Conservation (phyloP, 2,797 vertebrate species). For the Phoxinus dragarum region DNA sequence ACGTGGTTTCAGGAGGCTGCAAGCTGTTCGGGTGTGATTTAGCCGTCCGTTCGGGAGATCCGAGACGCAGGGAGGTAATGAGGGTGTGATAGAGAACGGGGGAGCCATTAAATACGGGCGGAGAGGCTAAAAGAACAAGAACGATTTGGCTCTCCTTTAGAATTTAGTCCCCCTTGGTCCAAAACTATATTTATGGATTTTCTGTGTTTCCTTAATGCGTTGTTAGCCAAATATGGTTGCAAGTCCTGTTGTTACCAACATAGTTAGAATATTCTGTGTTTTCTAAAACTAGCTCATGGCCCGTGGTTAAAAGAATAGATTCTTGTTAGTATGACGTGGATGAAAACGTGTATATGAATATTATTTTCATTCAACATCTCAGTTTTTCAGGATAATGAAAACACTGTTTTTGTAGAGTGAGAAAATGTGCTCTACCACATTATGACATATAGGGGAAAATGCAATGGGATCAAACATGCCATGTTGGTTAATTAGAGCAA, state of each 20-base stretch:
- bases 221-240: not conserved
- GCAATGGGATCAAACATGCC: not conserved
- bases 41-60: conserved; percentile 43
- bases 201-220: not conserved
- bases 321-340: too few species aligned
- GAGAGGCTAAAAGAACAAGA: conserved; percentile 50
- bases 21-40: conserved; percentile 58
- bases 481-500: not conserved
- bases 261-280: not conserved
- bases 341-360: too few species aligned
- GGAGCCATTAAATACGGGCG: conserved; percentile 55
- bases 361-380: not conserved
- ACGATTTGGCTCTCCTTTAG: conserved; percentile 2
- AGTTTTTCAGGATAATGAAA: not conserved
- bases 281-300: too few species aligned
- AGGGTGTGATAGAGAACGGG: conserved; percentile 54
- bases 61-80: conserved; percentile 56
- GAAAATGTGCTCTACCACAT: not conserved
- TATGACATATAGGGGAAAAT: not conserved
- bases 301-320: too few species aligned
- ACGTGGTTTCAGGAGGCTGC: conserved; percentile 56
- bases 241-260: not conserved
- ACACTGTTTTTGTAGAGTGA: not conserved
- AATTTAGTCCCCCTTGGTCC: not conserved
- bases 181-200: conserved; percentile 9